These are phyloP conservation scores for Basileuterus tristriatus DNA, from an alignment of 2,797 vertebrate species.

Conservation along the genomic window DNA sequence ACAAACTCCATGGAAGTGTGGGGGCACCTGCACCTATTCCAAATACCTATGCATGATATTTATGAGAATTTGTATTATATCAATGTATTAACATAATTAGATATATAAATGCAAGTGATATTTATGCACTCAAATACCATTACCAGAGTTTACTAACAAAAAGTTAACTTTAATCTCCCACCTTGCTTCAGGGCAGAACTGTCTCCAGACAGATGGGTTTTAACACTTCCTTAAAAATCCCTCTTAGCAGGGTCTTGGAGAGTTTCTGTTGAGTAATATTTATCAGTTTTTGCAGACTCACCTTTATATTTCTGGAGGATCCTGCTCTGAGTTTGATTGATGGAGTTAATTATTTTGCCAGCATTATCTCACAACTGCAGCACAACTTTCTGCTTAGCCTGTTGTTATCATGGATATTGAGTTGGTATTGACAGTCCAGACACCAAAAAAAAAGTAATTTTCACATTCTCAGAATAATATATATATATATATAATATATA, in stretches of 20 bases:
- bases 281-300: constrained; percentile 33
- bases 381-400: not conserved
- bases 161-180: not conserved
- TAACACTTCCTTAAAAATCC: not conserved
- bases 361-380: constrained; percentile 11
- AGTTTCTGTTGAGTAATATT: constrained; percentile 16
- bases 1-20: not conserved
- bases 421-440: not conserved
- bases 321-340: constrained; percentile 12
- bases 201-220: not conserved
- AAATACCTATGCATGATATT: not conserved
- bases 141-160: not conserved
- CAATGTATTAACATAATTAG: not conserved
- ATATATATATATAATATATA: not conserved
- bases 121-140: not conserved
- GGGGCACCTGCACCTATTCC: not conserved
- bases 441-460: not conserved
- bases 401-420: not conserved
- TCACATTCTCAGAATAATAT: not conserved
- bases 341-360: constrained; percentile 23
- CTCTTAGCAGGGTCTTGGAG: not conserved
- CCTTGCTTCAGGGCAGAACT: not conserved
- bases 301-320: not conserved
- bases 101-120: not conserved
- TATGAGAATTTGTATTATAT: not conserved